Evolutionary conservation across 2,113 vertebrate species (phyloP).

Genomic region (Oncorhynchus mykiss): DNA sequence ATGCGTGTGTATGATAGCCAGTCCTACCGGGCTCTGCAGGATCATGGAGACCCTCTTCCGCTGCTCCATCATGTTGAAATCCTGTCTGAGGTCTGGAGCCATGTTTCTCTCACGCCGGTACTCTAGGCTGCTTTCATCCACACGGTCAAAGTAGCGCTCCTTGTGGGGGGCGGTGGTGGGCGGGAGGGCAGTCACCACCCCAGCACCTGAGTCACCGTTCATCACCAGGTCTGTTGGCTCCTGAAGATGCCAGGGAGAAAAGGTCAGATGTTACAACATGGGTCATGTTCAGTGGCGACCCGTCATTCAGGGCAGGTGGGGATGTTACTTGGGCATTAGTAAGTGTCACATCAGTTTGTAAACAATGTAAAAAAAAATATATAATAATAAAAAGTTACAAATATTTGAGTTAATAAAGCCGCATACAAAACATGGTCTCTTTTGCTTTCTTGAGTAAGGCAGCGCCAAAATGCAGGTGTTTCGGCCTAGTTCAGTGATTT

Average conservation of each 20-base stretch:
- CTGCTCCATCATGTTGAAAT: constrained; percentile 99
- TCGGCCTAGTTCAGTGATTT: too few relatives aligned
- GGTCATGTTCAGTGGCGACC: too few relatives aligned
- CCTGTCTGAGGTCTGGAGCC: constrained; percentile 96
- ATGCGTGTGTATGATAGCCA: not conserved
- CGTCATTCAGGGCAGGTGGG: too few relatives aligned
- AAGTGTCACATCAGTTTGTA: too few relatives aligned
- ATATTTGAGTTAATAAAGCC: too few relatives aligned
- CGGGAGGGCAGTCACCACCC: constrained; percentile 96
- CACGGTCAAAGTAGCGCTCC: constrained; percentile 96
- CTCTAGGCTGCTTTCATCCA: constrained; percentile 94
- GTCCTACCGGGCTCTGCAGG: constrained; percentile 89
- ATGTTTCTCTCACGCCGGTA: constrained; percentile 97
- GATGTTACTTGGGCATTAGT: too few relatives aligned
- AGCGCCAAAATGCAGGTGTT: too few relatives aligned
- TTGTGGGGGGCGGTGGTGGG: constrained; percentile 93
- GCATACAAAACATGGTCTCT: too few relatives aligned
- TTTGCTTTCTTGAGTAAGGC: too few relatives aligned
- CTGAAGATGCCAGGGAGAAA: not conserved
- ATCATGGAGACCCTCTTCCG: constrained; percentile 99
- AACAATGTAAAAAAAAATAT: too few relatives aligned
- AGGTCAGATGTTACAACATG: not conserved
- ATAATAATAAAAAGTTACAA: accelerated
- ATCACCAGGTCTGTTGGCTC: constrained; percentile 77
- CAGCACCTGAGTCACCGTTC: constrained; percentile 92